phyloP scores from a whole-genome alignment of 2,797 vertebrate genomes.

The Alectoris magna region DNA sequence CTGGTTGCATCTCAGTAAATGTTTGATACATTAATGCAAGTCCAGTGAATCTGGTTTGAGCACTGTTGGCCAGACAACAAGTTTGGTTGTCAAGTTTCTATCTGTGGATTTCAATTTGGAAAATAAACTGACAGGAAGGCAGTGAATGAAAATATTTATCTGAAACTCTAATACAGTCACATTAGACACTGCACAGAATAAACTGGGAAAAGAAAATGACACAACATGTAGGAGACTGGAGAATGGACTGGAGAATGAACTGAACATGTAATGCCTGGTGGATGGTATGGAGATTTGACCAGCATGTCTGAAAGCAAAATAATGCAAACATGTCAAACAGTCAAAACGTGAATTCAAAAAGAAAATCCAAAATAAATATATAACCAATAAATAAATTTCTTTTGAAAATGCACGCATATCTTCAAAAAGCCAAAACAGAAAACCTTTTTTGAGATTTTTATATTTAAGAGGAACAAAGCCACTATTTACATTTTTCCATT shows the following conservation, averaged over 20 bases:
- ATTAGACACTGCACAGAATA: neutral
- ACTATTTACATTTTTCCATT: neutral
- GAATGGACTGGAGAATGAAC: neutral
- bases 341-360: neutral
- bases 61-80: neutral
- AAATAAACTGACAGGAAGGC: neutral
- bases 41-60: neutral
- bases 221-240: neutral
- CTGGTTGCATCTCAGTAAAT: neutral
- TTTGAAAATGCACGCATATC: neutral
- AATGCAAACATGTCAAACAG: neutral
- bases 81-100: neutral
- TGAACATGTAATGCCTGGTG: accelerated
- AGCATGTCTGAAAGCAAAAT: neutral
- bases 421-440: neutral
- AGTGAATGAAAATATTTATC: neutral
- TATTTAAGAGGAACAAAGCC: neutral
- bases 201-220: neutral
- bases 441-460: neutral
- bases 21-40: neutral
- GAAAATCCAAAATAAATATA: neutral
- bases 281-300: neutral
- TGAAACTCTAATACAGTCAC: neutral
- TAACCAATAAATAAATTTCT: neutral
- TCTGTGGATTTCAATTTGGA: neutral